Base-by-base conservation (phyloP, 2,888 invertebrate genomes). In the Tipula lateralis region DNA sequence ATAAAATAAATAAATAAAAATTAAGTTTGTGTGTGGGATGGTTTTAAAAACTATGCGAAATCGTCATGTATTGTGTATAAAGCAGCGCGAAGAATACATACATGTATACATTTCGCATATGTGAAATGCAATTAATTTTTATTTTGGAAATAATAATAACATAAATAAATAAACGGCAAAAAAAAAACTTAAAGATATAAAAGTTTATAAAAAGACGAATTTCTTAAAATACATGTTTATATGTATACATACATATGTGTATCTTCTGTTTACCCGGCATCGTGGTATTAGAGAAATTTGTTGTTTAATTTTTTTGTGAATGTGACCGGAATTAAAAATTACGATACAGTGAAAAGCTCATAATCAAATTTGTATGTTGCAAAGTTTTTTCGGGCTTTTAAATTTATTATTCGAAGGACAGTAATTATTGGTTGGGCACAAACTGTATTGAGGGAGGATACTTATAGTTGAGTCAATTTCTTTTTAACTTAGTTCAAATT, bases 1-100 rank as follows among this genome's bases (percentile, higher is more conserved):
- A 66, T 66, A 66, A 66, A 66, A 66, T 66, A 66, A 66, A 66
- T 66, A 66, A 66, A 66, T 19, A 66, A 66, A 66, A 66, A 66
- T 66, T 66, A 66, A 66, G 66, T 66, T n/a, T 66, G 66, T 66
- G 66, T 66, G 66, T 66, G 66, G 66, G 66, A 66, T 66, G 66
- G 66, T 66, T 66, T 24, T 66, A 66, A 66, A 66, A 66, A 66
- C 24, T 66, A 24, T 66, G 9, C 66, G 66, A 24, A 24, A 66
- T 66, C 66, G 66, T 66, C 44, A 24, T 66, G 24, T 66, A n/a
- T n/a, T n/a, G n/a, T n/a, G n/a, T n/a, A n/a, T n/a, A n/a, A n/a
- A 9, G 66, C 66, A 66, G n/a, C 44, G 16, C 50, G 50, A 50
- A n/a, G n/a, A n/a, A 50, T 50, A 50, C 50, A 39, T 7, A 39